Evolutionary conservation across 53 echinoderm and acorn worm species (phyloP).

Genomic region (Temnopleurus reevesii): DNA sequence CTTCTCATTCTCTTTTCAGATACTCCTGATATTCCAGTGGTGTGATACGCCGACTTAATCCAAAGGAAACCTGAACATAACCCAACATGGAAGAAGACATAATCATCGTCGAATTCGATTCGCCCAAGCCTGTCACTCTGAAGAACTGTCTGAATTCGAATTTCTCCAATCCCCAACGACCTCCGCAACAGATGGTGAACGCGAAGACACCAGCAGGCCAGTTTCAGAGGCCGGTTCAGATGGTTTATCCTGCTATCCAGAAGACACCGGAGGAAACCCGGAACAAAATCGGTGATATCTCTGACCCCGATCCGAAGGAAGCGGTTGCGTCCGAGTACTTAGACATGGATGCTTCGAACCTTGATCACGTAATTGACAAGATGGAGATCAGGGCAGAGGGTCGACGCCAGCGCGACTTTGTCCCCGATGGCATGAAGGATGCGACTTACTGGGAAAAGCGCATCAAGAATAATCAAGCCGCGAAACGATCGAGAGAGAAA

Average conservation of each 20-base stretch:
- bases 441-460: slow-evolving; percentile 85
- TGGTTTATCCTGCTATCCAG: slow-evolving; percentile 65
- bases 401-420: slow-evolving; percentile 68
- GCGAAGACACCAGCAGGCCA: neutral
- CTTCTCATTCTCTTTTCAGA: slow-evolving; percentile 1
- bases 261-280: neutral
- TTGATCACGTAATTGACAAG: neutral
- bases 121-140: neutral
- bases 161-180: neutral
- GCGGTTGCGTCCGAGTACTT: neutral
- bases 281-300: neutral
- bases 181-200: neutral
- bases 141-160: neutral
- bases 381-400: neutral
- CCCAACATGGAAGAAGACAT: neutral
- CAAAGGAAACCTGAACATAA: neutral
- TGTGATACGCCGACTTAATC: neutral
- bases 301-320: neutral
- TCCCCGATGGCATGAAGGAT: slow-evolving; percentile 78
- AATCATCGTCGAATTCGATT: neutral
- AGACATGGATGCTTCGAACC: neutral
- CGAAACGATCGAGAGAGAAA: slow-evolving; percentile 90
- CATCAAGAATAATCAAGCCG: slow-evolving; percentile 88
- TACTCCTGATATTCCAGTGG: neutral
- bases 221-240: slow-evolving; percentile 33